Base-by-base conservation (phyloP, 2,113 vertebrate species). In the Seriola aureovittata region DNA sequence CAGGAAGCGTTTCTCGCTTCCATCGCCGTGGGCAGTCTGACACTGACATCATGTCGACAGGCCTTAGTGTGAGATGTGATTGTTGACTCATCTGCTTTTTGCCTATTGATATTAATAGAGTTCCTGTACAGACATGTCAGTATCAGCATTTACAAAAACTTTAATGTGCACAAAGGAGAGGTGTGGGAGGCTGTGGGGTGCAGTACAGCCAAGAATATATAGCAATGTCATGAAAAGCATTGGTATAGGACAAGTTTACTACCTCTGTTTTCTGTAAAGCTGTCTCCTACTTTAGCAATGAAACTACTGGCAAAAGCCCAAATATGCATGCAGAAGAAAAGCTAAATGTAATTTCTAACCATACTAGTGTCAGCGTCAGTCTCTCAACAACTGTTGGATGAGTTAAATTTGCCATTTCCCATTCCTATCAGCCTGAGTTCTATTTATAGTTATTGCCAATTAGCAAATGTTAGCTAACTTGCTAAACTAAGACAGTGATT, bases 21-120 rank as follows among this genome's bases (percentile, higher is more conserved):
- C n/a, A 77, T 11, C 3, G 17, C 69, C 10, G 9, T 44, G 54
- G 70, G 75, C 59, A 40, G 40, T 46, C 52, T 29, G 38, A 38
- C 59, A 52, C 14, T 12, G 34, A 19, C 25, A 63, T 64, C 57
- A 42, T 48, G 50, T 57, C 17, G 70, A 19, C 17, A 40, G 42
- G 29, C 36, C 29, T 73, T 17, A 74, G 40, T 44, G 67, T 76
- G 78, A 59, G 65, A 71, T 25, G 74, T 19, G 59, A 62, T 23
- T 34, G 40, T 46, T 67, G 64, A 75, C 59, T 38, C 23, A 70
- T 79, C 48, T 65, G 57, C 57, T 59, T 69, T 44, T 1, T 68
- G 11, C 32, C 52, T 3, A n/a, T 29, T 21, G 19, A 50, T 66
- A 84, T 63, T 8, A 70, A 80, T 73, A 80, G 4, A 44, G 29